Percentiles rank a stretch among this genome's conserved stretches.
phyloP scores from a whole-genome alignment of 2,113 vertebrate species.

The Manacus vitellinus region DNA sequence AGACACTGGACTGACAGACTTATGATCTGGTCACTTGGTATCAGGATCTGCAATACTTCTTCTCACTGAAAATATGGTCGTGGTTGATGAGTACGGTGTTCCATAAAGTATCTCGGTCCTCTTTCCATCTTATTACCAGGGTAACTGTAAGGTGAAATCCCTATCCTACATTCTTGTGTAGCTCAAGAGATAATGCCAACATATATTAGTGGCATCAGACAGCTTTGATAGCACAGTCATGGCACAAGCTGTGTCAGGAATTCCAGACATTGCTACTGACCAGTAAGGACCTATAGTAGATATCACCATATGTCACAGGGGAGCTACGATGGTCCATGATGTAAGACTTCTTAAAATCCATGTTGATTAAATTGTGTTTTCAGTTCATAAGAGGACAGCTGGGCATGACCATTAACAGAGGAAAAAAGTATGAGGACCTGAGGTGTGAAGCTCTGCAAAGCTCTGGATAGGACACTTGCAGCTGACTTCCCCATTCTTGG shows the following conservation, averaged over 20 bases:
- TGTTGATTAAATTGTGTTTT: neutral
- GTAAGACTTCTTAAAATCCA: neutral
- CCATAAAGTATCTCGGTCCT: neutral
- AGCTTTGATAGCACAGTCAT: neutral
- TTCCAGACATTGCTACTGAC: neutral
- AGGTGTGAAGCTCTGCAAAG: neutral
- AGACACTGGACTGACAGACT: neutral
- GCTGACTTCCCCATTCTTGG: neutral
- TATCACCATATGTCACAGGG: neutral
- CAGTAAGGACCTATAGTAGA: neutral
- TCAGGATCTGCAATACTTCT: neutral
- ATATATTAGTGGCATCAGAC: neutral
- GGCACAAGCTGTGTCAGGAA: neutral
- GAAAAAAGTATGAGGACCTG: neutral
- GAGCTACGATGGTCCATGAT: neutral
- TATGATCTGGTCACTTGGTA: neutral
- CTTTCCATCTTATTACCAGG: neutral
- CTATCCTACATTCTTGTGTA: neutral
- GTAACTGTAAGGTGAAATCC: neutral
- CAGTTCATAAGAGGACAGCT: neutral
- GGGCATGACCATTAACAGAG: neutral
- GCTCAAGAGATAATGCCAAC: neutral
- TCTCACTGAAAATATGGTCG: neutral
- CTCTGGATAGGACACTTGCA: neutral
- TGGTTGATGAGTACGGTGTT: neutral